phyloP scores from a whole-genome alignment of 2,888 invertebrate genomes.

The Phyto melanocephala region DNA sequence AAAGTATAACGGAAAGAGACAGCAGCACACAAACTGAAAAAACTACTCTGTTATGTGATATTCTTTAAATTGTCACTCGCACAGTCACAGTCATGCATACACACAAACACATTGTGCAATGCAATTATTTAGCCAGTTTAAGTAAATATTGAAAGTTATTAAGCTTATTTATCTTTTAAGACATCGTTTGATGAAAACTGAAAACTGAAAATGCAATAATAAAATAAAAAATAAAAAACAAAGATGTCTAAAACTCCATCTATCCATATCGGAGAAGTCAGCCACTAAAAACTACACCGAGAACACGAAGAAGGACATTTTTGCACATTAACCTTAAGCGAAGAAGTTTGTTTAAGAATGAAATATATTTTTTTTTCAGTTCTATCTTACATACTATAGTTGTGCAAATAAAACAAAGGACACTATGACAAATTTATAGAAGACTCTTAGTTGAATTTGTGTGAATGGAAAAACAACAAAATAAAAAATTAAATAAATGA shows the following conservation, averaged over 20 bases:
- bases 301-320: constrained; percentile 32
- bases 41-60: constrained; percentile 34
- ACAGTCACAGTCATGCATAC: not conserved
- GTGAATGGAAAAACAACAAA: not conserved
- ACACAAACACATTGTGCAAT: not conserved
- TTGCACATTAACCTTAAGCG: constrained; percentile 57
- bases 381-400: not conserved
- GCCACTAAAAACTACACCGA: not conserved
- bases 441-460: constrained; percentile 1
- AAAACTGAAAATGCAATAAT: constrained; percentile 23
- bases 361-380: constrained; percentile 9
- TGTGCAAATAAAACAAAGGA: constrained; percentile 22
- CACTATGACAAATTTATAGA: constrained; percentile 50
- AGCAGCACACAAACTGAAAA: not conserved
- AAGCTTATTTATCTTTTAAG: constrained; percentile 62
- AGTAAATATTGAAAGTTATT: constrained; percentile 64
- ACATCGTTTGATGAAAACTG: constrained; percentile 14
- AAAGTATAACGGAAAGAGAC: constrained; percentile 27
- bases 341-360: constrained; percentile 48
- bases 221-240: constrained; percentile 12
- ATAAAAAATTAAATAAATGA: not conserved
- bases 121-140: constrained; percentile 15
- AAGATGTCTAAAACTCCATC: constrained; percentile 14
- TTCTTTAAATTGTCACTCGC: constrained; percentile 16
- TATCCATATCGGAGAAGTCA: constrained; percentile 21